These are phyloP conservation scores for Petroica traversi DNA, from an alignment of 2,113 vertebrate genomes.

Conservation along the genomic window DNA sequence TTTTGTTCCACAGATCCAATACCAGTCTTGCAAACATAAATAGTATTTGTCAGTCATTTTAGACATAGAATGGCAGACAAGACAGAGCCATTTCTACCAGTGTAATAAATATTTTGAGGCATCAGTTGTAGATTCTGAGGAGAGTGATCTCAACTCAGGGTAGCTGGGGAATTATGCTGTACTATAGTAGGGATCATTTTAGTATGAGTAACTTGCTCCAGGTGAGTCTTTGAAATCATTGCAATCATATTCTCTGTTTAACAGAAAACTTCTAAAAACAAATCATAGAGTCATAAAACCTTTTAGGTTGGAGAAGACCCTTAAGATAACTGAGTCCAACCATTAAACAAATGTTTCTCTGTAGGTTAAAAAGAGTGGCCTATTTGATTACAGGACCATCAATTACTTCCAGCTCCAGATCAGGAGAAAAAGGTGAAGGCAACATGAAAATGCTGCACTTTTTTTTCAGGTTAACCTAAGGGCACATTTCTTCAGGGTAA, in stretches of 20 bases:
- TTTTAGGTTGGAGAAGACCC: not conserved
- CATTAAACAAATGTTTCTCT: not conserved
- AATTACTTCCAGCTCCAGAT: not conserved
- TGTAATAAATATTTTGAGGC: not conserved
- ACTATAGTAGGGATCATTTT: not conserved
- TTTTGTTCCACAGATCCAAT: not conserved
- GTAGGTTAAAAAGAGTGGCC: not conserved
- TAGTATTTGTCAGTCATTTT: not conserved
- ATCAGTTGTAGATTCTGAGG: not conserved
- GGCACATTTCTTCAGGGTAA: not conserved
- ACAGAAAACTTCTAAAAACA: not conserved
- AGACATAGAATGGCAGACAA: not conserved
- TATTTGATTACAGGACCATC: not conserved
- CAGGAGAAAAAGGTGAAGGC: not conserved
- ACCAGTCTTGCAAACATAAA: not conserved
- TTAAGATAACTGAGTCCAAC: not conserved
- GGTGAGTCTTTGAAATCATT: not conserved
- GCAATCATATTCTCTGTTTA: not conserved
- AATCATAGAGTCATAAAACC: not conserved
- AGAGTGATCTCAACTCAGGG: not conserved
- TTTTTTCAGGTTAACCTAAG: not conserved
- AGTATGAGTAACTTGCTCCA: not conserved
- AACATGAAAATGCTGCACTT: not conserved
- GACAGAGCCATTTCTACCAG: not conserved
- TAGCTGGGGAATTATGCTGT: not conserved